A percentile compares a stretch with the other conserved stretches of the same genome.
Evolutionary conservation across 1,140 invertebrate species (phyloP).

Genomic region (Drosophila melanica): DNA sequence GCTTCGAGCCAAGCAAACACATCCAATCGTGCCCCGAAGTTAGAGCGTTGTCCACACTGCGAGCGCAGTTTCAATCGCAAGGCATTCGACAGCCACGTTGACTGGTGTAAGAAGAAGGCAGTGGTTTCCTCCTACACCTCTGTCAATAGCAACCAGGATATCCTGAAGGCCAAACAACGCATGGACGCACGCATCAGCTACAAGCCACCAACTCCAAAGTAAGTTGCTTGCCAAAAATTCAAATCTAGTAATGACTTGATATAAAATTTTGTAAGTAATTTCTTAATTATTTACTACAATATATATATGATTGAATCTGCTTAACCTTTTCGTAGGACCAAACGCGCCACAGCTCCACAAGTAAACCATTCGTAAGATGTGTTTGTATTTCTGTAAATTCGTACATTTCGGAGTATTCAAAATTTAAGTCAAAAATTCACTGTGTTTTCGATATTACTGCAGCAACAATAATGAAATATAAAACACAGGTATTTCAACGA

Average conservation of each 20-base stretch:
- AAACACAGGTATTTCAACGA: neutral
- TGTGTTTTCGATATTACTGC: too few species aligned
- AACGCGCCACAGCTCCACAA: neutral
- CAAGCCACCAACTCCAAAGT: conserved; percentile 14
- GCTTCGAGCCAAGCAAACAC: neutral
- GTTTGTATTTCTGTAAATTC: neutral
- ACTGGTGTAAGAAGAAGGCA: conserved; percentile 1
- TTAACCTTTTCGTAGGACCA: neutral
- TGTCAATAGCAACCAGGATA: neutral
- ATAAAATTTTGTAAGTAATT: neutral
- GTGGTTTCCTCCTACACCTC: neutral
- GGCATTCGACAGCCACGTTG: conserved; percentile 1
- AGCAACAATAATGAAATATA: neutral
- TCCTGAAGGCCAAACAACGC: neutral
- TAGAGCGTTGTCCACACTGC: conserved; percentile 8
- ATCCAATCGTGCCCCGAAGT: neutral
- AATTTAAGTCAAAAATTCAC: neutral
- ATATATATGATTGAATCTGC: neutral
- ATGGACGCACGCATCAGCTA: conserved; percentile 11
- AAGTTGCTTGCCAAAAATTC: neutral
- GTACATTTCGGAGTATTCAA: neutral
- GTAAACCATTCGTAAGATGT: neutral
- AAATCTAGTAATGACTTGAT: too few species aligned
- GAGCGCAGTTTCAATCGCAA: neutral
- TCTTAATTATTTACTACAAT: too few species aligned